Base-by-base conservation (phyloP, 1,140 invertebrate genomes). In the Vollenhovia emeryi region DNA sequence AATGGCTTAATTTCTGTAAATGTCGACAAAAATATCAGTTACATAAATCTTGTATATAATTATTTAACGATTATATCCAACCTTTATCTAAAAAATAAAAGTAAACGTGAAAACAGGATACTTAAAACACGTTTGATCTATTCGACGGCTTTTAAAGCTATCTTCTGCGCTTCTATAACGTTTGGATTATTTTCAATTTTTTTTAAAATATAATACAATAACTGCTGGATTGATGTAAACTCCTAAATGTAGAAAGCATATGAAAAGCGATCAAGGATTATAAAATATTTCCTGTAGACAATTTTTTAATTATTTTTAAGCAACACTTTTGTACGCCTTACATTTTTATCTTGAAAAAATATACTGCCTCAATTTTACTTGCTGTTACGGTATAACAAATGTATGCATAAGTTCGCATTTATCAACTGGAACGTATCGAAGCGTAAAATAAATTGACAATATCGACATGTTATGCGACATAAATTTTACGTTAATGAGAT, bases 401-500 rank as follows among this genome's bases (percentile, higher is more conserved):
- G 18, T 62, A 21, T 62, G 15, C 3, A 59, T n/a, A 33, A n/a
- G n/a, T n/a, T n/a, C 6, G 15, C 6, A 33, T 60, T 59, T 59
- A 59, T 59, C 55, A 59, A n/a, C 0, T 15, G 30, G 15, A 33
- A 8, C 5, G 13, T 59, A 59, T 60, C 15, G 33, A 9, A 60
- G 30, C 15, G 30, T 60, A 60, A 60, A 60, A 33, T 60, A 24
- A 60, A 60, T 18, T 60, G 60, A 62, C 36, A 62, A 62, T 36
- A 62, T 36, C 27, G 30, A 62, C 1, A 36, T n/a, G 18, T 62
- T 62, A 62, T 0, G 30, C 1, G 59, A 33, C 33, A 62, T 62
- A 62, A 33, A 36, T 62, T 36, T 8, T 8, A n/a, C 30, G 13
- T 62, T 40, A 62, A 21, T 40, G 18, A 62, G 60, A 62, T 62